Evolutionary conservation across 1,140 invertebrate species (phyloP), one percentile per base, ranked within the genome.

Genomic region (Maniola jurtina): DNA sequence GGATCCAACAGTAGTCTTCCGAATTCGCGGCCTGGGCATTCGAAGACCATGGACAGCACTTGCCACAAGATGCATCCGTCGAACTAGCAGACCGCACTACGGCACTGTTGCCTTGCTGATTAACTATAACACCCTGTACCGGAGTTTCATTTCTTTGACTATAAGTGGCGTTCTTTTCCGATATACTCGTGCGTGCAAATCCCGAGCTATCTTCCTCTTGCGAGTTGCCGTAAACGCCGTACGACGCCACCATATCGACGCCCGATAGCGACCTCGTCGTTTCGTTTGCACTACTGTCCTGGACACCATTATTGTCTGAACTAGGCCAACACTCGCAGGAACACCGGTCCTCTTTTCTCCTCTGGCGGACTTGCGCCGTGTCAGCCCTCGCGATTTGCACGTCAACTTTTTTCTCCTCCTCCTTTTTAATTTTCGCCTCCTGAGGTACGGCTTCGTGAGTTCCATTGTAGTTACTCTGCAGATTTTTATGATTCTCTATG

Each of bases 321-420:
- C 76, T 91, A 50, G 91, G 91, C 91, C 91, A 92, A 66, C 91
- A 92, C 71, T 92, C 91, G 59, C 91, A 92, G 6, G 91, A 92
- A 66, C 91, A 92, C 6, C 91, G 77, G 38, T 92, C 89, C 68
- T 91, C 89, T 79, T 92, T 91, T 42, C 91, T 70, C 56, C 91
- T 79, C 52, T 90, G 84, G 52, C 89, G 72, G 34, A 83, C 72
- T 64, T 90, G 86, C 0, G 77, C 72, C 5, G 77, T 79, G 9
- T 87, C 88, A 13, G 84, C 74, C 54, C 88, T 83, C 57, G 86
- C 76, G 34, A 88, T 76, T 56, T 81, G 70, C 48, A 69, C 63
- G 15, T 88, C 86, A 45, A 60, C 77, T 83, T 90, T 90, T 71
- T 90, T 88, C 66, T 90, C 89, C 57, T 84, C 88, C 67, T 91